These are phyloP conservation scores for Dryas iulia DNA, from an alignment of 1,140 invertebrate genomes.

Conservation along the genomic window DNA sequence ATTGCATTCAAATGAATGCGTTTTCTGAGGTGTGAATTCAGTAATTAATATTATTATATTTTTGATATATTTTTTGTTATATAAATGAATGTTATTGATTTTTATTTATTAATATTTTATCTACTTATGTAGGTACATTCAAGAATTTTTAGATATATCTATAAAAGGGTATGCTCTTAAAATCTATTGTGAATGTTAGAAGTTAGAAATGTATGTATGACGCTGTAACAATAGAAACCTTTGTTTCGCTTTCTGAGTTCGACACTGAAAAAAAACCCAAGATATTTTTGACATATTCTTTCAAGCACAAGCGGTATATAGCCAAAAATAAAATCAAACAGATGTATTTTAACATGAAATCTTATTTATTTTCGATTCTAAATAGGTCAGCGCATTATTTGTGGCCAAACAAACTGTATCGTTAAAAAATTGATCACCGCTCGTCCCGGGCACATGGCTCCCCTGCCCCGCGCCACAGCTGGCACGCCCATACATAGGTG, in stretches of 20 bases:
- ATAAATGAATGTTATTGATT: background rate
- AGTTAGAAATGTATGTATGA: background rate
- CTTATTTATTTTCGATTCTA: slow-evolving; percentile 1
- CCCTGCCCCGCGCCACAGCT: slow-evolving; percentile 44
- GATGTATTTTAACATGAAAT: background rate
- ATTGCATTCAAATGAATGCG: background rate
- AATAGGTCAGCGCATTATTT: slow-evolving; percentile 2
- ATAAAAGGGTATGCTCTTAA: too few relatives aligned
- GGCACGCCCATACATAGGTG: slow-evolving; percentile 53
- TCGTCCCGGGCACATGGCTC: slow-evolving; percentile 60
- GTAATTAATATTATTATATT: background rate
- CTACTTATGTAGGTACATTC: too few relatives aligned
- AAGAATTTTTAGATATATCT: too few relatives aligned
- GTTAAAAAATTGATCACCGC: slow-evolving; percentile 49
- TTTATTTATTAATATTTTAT: background rate
- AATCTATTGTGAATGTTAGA: background rate
- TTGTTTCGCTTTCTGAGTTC: background rate
- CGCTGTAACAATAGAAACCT: background rate
- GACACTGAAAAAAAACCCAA: background rate
- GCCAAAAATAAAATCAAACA: background rate
- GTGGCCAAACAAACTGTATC: slow-evolving; percentile 18
- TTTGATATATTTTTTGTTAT: background rate
- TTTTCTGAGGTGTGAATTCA: background rate
- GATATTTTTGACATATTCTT: background rate
- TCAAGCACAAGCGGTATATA: background rate